Conservation (phyloP, 2,113 vertebrate genomes). For the Pseudorectes ferrugineus region DNA sequence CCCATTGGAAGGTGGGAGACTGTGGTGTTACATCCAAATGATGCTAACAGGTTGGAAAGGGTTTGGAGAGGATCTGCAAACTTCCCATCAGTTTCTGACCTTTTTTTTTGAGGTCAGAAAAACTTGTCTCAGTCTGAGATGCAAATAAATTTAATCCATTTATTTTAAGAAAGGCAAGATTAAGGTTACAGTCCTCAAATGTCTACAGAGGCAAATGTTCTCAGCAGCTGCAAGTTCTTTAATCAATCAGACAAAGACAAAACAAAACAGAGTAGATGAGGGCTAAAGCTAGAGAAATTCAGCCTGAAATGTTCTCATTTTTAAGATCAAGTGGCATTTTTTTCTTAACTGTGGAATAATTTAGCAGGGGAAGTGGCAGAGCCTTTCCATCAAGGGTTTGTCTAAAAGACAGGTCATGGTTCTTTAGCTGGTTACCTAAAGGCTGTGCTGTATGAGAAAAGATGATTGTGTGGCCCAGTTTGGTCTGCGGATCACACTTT, state of each 20-base stretch:
- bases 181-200: neutral
- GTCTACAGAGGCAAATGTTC: neutral
- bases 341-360: neutral
- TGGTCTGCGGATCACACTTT: neutral
- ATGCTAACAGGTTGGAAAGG: neutral
- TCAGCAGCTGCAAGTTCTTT: neutral
- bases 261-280: neutral
- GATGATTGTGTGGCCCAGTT: neutral
- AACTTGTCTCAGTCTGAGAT: neutral
- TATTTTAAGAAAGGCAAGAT: neutral
- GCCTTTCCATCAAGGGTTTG: neutral
- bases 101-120: neutral
- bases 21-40: neutral
- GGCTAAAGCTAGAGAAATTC: neutral
- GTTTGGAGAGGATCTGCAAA: neutral
- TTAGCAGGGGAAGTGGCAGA: neutral
- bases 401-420: fast-evolving
- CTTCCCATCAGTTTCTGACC: neutral
- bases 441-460: neutral
- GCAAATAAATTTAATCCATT: neutral
- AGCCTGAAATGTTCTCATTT: neutral
- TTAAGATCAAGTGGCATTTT: neutral
- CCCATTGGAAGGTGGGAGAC: fast-evolving
- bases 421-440: neutral
- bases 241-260: neutral